phyloP scores from a whole-genome alignment of 2,113 vertebrate genomes.

The Burhinus oedicnemus region DNA sequence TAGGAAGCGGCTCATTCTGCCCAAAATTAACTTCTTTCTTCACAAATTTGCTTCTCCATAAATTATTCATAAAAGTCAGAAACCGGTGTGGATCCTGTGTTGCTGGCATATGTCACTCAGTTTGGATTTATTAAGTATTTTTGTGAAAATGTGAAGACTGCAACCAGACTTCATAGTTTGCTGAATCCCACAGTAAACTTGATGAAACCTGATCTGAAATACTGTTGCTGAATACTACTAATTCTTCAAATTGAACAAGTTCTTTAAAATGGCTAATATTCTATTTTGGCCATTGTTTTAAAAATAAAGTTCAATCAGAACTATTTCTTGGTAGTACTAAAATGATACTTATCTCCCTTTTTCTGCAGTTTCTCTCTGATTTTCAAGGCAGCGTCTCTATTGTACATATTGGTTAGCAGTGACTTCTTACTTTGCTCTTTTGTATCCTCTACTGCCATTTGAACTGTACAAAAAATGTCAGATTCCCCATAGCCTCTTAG shows the following conservation, averaged over 20 bases:
- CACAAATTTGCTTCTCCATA: not conserved
- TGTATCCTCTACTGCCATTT: not conserved
- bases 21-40: not conserved
- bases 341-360: not conserved
- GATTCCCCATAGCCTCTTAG: not conserved
- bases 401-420: constrained; percentile 15
- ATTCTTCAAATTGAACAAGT: not conserved
- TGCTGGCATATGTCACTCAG: not conserved
- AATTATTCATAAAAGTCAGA: not conserved
- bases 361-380: constrained; percentile 30
- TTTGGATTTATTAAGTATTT: not conserved
- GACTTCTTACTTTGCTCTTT: not conserved
- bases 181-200: not conserved
- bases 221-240: accelerated
- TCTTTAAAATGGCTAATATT: not conserved
- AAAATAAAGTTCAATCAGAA: not conserved
- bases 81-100: not conserved
- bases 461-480: not conserved
- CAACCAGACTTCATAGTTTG: not conserved
- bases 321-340: not conserved
- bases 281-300: not conserved
- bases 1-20: not conserved
- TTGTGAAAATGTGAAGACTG: not conserved
- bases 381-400: not conserved
- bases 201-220: not conserved